Evolutionary conservation across 2,888 invertebrate species (phyloP).

Genomic region (Tetanocera ferruginea): DNA sequence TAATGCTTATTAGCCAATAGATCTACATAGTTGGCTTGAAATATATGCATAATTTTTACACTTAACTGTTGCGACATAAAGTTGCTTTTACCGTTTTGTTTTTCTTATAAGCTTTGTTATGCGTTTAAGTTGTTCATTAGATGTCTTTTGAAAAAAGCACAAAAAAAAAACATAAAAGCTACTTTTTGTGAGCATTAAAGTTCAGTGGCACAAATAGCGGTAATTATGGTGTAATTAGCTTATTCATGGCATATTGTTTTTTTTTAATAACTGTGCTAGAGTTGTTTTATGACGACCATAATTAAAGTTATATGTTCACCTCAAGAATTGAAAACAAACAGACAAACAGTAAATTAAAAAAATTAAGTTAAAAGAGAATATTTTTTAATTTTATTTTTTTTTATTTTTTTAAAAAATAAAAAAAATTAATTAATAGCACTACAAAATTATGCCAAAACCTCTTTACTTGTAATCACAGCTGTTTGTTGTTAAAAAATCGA

Average conservation of each 20-base stretch:
- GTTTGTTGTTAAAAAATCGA: too few relatives aligned
- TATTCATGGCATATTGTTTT: not conserved
- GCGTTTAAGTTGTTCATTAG: not conserved
- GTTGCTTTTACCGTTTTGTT: not conserved
- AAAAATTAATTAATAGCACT: not conserved
- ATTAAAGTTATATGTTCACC: too few relatives aligned
- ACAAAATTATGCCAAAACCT: too few relatives aligned
- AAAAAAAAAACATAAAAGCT: not conserved
- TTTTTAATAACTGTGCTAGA: too few relatives aligned
- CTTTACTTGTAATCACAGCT: too few relatives aligned
- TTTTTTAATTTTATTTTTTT: not conserved
- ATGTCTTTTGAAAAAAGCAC: too few relatives aligned
- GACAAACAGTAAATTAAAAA: not conserved
- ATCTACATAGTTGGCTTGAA: conserved; percentile 7
- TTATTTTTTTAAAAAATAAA: not conserved
- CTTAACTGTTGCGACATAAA: conserved; percentile 5
- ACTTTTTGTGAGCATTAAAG: conserved; percentile 11
- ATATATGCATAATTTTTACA: conserved; percentile 10
- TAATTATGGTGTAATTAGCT: not conserved
- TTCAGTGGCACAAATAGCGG: conserved; percentile 13
- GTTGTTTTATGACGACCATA: too few relatives aligned
- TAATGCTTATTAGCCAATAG: not conserved
- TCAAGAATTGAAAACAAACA: too few relatives aligned
- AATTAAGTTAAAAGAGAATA: not conserved
- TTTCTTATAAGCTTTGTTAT: not conserved